phyloP scores from a whole-genome alignment of 37 sponge, comb jelly and placozoan species.

The Aplysina aerophoba region DNA sequence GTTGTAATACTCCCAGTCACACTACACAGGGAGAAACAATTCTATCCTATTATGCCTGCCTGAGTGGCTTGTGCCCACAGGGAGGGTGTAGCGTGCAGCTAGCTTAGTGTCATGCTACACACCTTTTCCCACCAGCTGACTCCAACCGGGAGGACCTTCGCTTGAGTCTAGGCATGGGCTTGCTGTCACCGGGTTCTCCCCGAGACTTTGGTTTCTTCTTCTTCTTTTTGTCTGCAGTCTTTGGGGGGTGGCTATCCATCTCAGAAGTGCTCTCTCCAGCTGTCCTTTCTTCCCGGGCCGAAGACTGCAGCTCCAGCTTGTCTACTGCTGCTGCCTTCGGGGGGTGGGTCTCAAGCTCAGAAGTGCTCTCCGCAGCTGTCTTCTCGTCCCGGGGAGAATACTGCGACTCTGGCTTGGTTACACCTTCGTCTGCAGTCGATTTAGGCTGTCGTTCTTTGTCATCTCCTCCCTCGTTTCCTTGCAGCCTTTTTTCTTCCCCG shows the following conservation, averaged over 20 bases:
- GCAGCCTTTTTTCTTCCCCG: neutral
- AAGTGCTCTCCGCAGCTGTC: neutral
- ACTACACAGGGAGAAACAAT: no score
- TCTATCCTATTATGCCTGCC: no score
- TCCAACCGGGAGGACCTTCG: neutral
- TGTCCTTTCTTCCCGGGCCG: neutral
- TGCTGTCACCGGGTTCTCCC: constrained; percentile 3
- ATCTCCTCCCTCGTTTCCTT: neutral
- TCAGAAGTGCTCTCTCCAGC: neutral
- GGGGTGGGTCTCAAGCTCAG: neutral
- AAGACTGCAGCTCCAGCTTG: neutral
- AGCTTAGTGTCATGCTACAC: no score
- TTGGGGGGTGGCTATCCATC: neutral
- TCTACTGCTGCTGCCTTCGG: neutral
- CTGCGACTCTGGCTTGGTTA: neutral
- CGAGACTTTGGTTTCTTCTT: constrained; percentile 12
- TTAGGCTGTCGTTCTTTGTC: neutral
- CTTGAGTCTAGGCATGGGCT: constrained; percentile 10
- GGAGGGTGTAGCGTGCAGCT: no score
- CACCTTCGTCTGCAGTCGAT: neutral
- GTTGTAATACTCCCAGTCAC: neutral
- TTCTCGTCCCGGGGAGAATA: neutral
- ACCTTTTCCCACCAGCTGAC: neutral
- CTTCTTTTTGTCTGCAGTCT: constrained; percentile 3
- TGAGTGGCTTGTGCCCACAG: neutral